A percentile compares a stretch with the other conserved stretches of the same genome.
Evolutionary conservation across 2,888 invertebrate species (phyloP).

Genomic region (Heteromyza rotundicornis): DNA sequence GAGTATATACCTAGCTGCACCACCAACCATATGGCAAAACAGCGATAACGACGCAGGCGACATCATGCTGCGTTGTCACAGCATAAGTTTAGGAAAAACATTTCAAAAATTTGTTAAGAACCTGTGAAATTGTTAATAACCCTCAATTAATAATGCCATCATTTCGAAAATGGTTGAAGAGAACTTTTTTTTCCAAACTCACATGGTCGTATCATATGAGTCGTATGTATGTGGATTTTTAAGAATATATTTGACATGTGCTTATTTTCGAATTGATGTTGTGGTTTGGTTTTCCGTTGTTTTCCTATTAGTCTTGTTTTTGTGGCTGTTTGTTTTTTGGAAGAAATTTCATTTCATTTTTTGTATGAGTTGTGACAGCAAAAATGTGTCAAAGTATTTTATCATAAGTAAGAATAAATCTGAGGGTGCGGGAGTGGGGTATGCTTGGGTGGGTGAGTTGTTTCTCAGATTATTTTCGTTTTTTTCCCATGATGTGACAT

Average conservation of each 20-base stretch:
- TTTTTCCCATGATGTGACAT: too few species aligned
- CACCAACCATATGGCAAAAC: neutral
- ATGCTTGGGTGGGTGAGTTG: too few species aligned
- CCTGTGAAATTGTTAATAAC: conserved; percentile 56
- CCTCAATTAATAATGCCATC: conserved; percentile 53
- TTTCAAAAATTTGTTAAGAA: conserved; percentile 46
- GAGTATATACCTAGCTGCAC: neutral
- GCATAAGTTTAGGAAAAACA: neutral
- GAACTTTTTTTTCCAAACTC: neutral
- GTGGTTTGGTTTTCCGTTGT: neutral
- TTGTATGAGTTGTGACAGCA: neutral
- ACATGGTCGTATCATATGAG: too few species aligned
- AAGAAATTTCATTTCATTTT: neutral
- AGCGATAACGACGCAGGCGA: neutral
- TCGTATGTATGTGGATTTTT: too few species aligned
- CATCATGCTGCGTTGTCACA: neutral
- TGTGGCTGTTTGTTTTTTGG: neutral
- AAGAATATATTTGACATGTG: neutral
- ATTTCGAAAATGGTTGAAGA: conserved; percentile 20
- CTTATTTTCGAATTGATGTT: neutral
- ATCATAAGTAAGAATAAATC: too few species aligned
- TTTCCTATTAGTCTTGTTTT: neutral
- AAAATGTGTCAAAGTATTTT: neutral
- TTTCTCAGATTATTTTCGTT: too few species aligned
- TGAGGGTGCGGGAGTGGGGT: too few species aligned